Evolutionary conservation across 2,113 vertebrate genomes (phyloP).

Genomic region (Cephalopholis sonnerati): DNA sequence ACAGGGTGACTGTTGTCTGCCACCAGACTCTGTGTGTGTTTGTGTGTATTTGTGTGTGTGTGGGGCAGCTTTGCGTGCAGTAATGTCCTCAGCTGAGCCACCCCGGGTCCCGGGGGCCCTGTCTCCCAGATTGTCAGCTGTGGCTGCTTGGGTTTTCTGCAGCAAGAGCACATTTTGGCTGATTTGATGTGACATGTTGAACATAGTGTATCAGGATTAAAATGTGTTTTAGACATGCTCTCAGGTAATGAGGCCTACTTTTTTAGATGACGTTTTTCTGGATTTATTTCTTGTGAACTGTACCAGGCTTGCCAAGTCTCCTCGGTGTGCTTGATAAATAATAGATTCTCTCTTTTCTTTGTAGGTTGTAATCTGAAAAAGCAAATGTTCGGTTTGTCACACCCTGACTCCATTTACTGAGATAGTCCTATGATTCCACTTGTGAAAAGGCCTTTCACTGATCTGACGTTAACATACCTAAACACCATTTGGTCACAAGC

Average conservation of each 20-base stretch:
- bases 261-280: conserved; percentile 1
- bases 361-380: background rate
- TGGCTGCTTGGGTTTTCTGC: conserved; percentile 59
- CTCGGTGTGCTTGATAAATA: background rate
- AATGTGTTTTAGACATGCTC: conserved; percentile 65
- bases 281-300: conserved; percentile 21
- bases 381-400: background rate
- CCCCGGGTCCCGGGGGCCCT: conserved; percentile 58
- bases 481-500: conserved; percentile 44
- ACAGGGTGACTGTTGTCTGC: conserved; percentile 85
- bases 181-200: conserved; percentile 65
- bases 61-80: conserved; percentile 68
- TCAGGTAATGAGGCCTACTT: conserved; percentile 63
- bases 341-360: background rate
- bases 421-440: background rate
- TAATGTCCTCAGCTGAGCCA: conserved; percentile 79
- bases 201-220: conserved; percentile 63
- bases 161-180: conserved; percentile 59
- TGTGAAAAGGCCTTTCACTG: conserved; percentile 14
- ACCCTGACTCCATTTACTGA: background rate
- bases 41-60: conserved; percentile 42
- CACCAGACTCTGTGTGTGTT: conserved; percentile 60
- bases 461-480: conserved; percentile 6
- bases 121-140: conserved; percentile 76
- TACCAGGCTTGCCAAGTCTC: conserved; percentile 3